A percentile compares a stretch with the other conserved stretches of the same genome.
Evolutionary conservation across 2,888 invertebrate genomes (phyloP).

Genomic region (Caenorhabditis sp.): DNA sequence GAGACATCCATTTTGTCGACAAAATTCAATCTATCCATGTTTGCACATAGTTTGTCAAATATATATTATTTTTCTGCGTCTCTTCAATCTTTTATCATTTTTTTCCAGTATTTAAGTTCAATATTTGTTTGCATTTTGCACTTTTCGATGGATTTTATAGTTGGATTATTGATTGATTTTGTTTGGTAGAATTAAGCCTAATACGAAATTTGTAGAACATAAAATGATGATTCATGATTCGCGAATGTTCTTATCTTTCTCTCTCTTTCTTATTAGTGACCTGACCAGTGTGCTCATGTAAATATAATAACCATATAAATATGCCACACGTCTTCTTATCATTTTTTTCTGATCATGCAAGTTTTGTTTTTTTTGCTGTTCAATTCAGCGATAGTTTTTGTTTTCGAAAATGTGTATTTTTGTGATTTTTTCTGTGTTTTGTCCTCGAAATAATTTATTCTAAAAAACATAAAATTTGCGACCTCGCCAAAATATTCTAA

Average conservation of each 20-base stretch:
- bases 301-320: too few relatives aligned
- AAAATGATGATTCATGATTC: not conserved
- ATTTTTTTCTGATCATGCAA: too few relatives aligned
- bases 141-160: not conserved
- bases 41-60: not conserved
- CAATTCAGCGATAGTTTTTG: not conserved
- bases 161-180: not conserved
- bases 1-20: not conserved
- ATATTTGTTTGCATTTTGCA: constrained; percentile 1
- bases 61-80: not conserved
- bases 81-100: not conserved
- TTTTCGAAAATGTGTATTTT: not conserved
- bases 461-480: too few relatives aligned
- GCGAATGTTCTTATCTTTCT: too few relatives aligned
- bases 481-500: too few relatives aligned
- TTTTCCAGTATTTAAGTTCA: not conserved
- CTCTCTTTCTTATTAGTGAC: too few relatives aligned
- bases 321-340: too few relatives aligned
- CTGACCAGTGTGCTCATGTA: too few relatives aligned
- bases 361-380: too few relatives aligned
- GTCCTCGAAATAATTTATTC: too few relatives aligned
- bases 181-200: not conserved
- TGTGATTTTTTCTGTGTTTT: too few relatives aligned
- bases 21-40: not conserved
- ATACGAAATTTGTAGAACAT: not conserved